A percentile compares a stretch with the other conserved stretches of the same genome.
These are phyloP conservation scores for Oconnorella tubifera DNA, from an alignment of 2,888 invertebrate genomes.

Conservation along the genomic window DNA sequence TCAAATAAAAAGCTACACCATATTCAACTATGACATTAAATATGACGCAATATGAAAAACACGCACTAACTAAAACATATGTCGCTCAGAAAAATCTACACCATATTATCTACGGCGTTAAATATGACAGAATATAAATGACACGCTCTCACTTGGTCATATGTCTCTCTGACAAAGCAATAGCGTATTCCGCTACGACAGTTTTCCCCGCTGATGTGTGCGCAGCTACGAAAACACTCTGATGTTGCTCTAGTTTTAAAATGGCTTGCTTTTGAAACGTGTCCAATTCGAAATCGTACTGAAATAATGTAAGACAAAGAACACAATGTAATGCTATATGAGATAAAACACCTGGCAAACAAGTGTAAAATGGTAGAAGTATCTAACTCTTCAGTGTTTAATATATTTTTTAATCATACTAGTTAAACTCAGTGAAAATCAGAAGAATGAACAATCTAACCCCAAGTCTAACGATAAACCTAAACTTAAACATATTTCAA, in stretches of 20 bases:
- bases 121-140: background rate
- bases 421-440: too few relatives aligned
- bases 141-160: slow-evolving; percentile 63
- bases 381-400: too few relatives aligned
- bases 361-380: too few relatives aligned
- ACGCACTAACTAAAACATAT: background rate
- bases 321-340: background rate
- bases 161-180: slow-evolving; percentile 87
- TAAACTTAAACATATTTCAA: too few relatives aligned
- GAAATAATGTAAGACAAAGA: slow-evolving; percentile 3
- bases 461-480: too few relatives aligned
- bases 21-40: background rate
- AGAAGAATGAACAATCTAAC: too few relatives aligned
- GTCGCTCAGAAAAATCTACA: background rate
- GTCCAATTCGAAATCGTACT: slow-evolving; percentile 80
- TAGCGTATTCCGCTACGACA: slow-evolving; percentile 98
- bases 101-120: too few relatives aligned
- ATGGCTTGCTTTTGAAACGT: slow-evolving; percentile 97
- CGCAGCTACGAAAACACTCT: slow-evolving; percentile 96
- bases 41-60: background rate
- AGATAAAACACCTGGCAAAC: too few relatives aligned
- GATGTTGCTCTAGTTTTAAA: slow-evolving; percentile 82
- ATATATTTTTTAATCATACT: too few relatives aligned
- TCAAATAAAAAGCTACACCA: too few relatives aligned
- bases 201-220: slow-evolving; percentile 98